A percentile compares a stretch with the other conserved stretches of the same genome.
These are phyloP conservation scores for Lucifuga dentata DNA, from an alignment of 2,113 vertebrate species.

Conservation along the genomic window DNA sequence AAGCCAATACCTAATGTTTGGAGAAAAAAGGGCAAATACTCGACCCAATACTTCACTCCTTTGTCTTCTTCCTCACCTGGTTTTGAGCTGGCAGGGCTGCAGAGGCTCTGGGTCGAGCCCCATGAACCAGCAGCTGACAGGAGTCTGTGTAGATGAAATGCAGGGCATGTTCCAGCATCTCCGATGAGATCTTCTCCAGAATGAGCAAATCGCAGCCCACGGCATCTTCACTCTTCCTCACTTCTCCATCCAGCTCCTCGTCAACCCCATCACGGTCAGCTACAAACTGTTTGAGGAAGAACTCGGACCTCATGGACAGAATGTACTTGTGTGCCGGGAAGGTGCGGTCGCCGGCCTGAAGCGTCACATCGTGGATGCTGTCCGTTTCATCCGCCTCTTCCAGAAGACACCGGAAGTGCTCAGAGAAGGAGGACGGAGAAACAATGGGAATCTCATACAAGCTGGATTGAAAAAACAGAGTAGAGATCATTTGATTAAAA, in stretches of 20 bases:
- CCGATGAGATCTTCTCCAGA: constrained; percentile 90
- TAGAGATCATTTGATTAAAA: too few relatives aligned
- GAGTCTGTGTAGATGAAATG: constrained; percentile 95
- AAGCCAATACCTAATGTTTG: too few relatives aligned
- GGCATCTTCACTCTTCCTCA: constrained; percentile 88
- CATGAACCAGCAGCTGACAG: constrained; percentile 91
- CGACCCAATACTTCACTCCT: too few relatives aligned
- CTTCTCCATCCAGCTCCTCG: constrained; percentile 68
- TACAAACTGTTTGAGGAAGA: constrained; percentile 89
- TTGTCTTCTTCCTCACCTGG: constrained; percentile 48
- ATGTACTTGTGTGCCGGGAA: constrained; percentile 95
- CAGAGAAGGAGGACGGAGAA: constrained; percentile 88
- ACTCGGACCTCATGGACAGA: constrained; percentile 89
- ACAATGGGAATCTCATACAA: constrained; percentile 93
- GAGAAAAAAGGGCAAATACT: too few relatives aligned
- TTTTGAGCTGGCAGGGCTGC: constrained; percentile 72
- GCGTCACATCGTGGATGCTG: constrained; percentile 94
- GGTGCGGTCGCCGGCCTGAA: constrained; percentile 88
- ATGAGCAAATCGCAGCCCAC: constrained; percentile 91
- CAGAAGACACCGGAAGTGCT: constrained; percentile 90
- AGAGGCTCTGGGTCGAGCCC: constrained; percentile 82
- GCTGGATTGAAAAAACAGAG: constrained; percentile 72
- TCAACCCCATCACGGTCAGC: constrained; percentile 73
- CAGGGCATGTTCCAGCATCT: constrained; percentile 89
- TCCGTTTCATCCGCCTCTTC: constrained; percentile 92